phyloP scores from a whole-genome alignment of 2,888 invertebrate species.

The Stegophylla sp. region DNA sequence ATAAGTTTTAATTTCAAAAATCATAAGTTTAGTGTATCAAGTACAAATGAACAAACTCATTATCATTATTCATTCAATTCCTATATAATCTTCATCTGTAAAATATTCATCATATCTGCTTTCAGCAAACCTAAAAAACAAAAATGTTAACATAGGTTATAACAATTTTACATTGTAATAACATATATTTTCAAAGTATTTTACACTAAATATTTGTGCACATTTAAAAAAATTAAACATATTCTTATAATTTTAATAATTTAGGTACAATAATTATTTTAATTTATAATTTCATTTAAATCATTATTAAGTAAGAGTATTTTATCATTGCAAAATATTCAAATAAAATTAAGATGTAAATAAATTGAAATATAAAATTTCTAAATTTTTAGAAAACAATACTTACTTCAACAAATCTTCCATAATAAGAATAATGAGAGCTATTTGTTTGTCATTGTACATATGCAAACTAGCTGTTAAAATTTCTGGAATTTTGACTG shows the following conservation, averaged over 20 bases:
- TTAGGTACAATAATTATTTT: not conserved
- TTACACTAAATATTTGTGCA: not conserved
- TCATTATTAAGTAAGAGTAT: not conserved
- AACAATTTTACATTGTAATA: too few relatives aligned
- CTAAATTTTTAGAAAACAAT: not conserved
- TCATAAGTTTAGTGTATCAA: not conserved
- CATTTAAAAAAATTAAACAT: not conserved
- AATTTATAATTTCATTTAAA: not conserved
- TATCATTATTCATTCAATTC: not conserved
- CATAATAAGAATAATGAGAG: not conserved
- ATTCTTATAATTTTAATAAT: not conserved
- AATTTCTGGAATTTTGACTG: not conserved
- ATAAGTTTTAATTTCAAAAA: too few relatives aligned
- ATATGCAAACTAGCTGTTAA: not conserved
- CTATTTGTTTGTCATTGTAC: not conserved
- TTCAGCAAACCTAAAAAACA: conserved; percentile 16
- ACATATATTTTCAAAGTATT: too few relatives aligned
- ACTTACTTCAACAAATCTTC: conserved; percentile 27
- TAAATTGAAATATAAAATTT: not conserved
- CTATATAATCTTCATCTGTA: not conserved
- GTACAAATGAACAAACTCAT: not conserved
- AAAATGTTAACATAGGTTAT: too few relatives aligned
- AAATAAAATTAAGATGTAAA: too few relatives aligned
- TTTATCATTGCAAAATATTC: too few relatives aligned
- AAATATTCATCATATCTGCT: not conserved